Evolutionary conservation across 2,113 vertebrate genomes (phyloP).

Genomic region (Misgurnus anguillicaudatus): DNA sequence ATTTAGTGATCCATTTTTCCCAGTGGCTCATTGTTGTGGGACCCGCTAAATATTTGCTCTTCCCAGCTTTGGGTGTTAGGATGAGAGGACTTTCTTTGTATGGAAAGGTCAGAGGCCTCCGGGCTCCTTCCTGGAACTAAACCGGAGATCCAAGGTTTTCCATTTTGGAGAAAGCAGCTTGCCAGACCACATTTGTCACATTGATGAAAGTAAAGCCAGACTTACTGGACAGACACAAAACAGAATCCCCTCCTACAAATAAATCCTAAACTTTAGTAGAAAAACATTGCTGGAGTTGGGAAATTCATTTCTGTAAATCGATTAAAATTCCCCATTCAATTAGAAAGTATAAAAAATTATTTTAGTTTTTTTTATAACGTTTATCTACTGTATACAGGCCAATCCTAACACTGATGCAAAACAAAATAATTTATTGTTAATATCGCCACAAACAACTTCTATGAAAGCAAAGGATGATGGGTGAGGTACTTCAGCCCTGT

Average conservation of each 20-base stretch:
- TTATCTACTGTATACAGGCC: too few relatives aligned
- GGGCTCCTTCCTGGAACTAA: constrained; percentile 60
- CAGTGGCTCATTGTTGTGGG: constrained; percentile 77
- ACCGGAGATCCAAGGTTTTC: constrained; percentile 4
- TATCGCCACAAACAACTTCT: constrained; percentile 12
- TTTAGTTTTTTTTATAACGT: too few relatives aligned
- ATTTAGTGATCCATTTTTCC: constrained; percentile 74
- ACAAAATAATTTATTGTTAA: constrained; percentile 1
- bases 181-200: background rate
- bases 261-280: too few relatives aligned
- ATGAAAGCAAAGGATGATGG: constrained; percentile 9
- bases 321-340: too few relatives aligned
- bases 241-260: background rate
- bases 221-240: background rate
- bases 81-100: constrained; percentile 73
- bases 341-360: too few relatives aligned
- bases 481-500: constrained; percentile 67
- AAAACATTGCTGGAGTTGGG: too few relatives aligned
- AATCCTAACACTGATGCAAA: background rate
- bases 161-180: constrained; percentile 14
- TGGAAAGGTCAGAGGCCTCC: constrained; percentile 68
- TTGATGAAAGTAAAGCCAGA: background rate
- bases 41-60: constrained; percentile 88
- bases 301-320: too few relatives aligned
- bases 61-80: constrained; percentile 83